phyloP scores from a whole-genome alignment of 2,888 invertebrate species.

The Melolontha melolontha region DNA sequence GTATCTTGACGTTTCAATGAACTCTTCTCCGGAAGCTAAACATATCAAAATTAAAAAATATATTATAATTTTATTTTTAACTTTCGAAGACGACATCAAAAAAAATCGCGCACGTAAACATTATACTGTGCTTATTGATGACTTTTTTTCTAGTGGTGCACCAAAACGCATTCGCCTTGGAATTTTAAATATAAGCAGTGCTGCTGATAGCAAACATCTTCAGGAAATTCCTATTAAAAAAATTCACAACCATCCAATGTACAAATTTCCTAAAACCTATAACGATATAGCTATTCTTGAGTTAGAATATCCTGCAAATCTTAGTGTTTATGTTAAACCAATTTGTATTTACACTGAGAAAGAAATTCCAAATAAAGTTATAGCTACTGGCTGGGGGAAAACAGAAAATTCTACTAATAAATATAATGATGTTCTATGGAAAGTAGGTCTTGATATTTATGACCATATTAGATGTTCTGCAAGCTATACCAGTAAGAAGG shows the following conservation, averaged over 20 bases:
- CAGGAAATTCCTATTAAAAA: slow-evolving; percentile 2
- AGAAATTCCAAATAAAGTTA: not conserved
- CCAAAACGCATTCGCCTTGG: not conserved
- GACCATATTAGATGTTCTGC: not conserved
- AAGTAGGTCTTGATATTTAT: not conserved
- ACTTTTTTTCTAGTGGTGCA: not conserved
- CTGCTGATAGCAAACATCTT: not conserved
- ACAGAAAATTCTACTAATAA: not conserved
- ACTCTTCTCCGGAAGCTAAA: no score
- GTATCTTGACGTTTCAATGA: no score
- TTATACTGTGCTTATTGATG: no score
- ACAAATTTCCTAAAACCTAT: not conserved
- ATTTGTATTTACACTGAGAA: slow-evolving; percentile 2
- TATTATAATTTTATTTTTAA: no score
- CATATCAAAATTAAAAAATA: no score
- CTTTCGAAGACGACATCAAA: no score
- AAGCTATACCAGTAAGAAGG: not conserved
- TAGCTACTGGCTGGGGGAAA: slow-evolving; percentile 7
- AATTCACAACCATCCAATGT: not conserved
- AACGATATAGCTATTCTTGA: not conserved
- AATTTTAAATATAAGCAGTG: not conserved
- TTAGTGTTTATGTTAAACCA: slow-evolving; percentile 1
- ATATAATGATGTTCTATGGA: not conserved
- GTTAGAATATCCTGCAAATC: not conserved
- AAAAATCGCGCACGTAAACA: no score